These are phyloP conservation scores for Himalopsyche kuldschensis DNA, from an alignment of 2,888 invertebrate genomes.

Conservation along the genomic window DNA sequence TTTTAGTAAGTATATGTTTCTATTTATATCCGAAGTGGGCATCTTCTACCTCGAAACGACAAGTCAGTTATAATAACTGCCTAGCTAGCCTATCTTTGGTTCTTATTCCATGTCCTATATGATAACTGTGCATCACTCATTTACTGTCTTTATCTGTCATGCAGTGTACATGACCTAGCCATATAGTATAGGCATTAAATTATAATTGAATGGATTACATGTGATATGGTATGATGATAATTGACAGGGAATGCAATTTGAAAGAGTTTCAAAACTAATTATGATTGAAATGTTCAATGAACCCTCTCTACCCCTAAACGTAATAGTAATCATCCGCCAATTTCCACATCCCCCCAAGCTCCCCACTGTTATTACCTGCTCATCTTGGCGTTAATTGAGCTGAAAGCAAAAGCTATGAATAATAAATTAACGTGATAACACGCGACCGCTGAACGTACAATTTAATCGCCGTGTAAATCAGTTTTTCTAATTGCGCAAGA, in stretches of 20 bases:
- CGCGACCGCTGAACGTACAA: conserved; percentile 18
- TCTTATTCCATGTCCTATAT: too few species aligned
- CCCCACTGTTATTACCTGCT: conserved; percentile 24
- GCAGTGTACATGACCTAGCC: too few species aligned
- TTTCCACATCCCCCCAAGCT: not conserved
- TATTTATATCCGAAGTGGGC: too few species aligned
- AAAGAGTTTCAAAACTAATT: not conserved
- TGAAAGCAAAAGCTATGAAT: conserved; percentile 38
- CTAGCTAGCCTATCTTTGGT: too few species aligned
- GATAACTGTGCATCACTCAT: too few species aligned
- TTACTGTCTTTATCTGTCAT: too few species aligned
- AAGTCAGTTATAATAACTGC: too few species aligned
- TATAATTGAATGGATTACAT: too few species aligned
- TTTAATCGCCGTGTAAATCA: conserved; percentile 35
- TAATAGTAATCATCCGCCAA: conserved; percentile 23
- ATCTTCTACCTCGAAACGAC: too few species aligned
- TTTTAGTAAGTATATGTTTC: too few species aligned
- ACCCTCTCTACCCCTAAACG: not conserved
- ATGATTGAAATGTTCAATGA: not conserved
- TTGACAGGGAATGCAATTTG: not conserved
- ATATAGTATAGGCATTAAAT: too few species aligned
- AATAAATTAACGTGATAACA: conserved; percentile 34
- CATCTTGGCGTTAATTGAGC: conserved; percentile 34
- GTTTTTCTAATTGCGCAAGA: conserved; percentile 33
- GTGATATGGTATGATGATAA: not conserved